Conservation (phyloP, 2,797 vertebrate species). For the Strix occidentalis region DNA sequence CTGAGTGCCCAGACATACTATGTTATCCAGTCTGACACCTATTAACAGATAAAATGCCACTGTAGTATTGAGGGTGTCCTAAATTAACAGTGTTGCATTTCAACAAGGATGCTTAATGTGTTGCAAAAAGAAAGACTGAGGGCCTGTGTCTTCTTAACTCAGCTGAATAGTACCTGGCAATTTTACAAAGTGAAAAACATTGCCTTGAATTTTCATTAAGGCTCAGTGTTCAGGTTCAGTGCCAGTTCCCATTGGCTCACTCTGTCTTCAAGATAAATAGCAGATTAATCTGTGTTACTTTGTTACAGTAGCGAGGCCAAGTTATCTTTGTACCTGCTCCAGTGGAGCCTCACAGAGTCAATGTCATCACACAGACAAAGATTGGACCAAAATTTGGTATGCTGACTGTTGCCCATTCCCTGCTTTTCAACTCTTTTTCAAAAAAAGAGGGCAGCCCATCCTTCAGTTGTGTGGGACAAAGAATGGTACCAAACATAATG, state of each 20-base stretch:
- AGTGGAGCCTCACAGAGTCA: neutral
- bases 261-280: neutral
- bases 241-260: neutral
- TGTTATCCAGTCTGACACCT: neutral
- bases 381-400: neutral
- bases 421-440: neutral
- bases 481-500: neutral
- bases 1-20: neutral
- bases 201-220: slow-evolving; percentile 3
- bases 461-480: neutral
- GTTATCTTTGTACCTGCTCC: neutral
- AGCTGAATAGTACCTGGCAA: neutral
- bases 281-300: neutral
- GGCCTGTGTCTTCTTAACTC: neutral
- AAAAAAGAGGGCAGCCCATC: neutral
- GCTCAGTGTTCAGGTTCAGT: neutral
- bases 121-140: neutral
- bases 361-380: neutral
- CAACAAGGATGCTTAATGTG: neutral
- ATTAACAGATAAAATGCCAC: neutral
- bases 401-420: neutral
- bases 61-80: neutral
- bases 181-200: slow-evolving; percentile 3
- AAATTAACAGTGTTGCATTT: neutral
- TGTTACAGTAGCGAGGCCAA: neutral